Conservation (phyloP, 2,113 vertebrate genomes). For the Gymnobelideus leadbeateri region DNA sequence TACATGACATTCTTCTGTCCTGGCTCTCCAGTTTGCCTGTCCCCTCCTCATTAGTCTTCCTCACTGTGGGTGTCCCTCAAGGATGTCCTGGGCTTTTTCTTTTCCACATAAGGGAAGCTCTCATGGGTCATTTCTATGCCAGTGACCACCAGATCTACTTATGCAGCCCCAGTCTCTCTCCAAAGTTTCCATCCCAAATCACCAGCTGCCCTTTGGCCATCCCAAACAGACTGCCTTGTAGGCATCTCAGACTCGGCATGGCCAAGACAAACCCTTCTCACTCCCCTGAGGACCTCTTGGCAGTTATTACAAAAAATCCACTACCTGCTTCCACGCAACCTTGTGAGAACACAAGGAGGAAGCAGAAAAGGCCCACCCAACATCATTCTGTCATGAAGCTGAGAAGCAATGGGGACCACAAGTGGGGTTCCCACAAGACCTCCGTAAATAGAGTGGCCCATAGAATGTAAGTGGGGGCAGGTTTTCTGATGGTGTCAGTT, state of each 20-base stretch:
- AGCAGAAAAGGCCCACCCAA: background rate
- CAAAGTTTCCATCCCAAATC: background rate
- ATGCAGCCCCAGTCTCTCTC: background rate
- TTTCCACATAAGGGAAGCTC: no score
- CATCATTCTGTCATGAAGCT: background rate
- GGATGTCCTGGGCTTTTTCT: no score
- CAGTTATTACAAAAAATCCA: background rate
- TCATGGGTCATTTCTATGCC: background rate
- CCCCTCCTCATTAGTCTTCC: no score
- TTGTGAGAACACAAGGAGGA: background rate
- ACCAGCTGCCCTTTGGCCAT: background rate
- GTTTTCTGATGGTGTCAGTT: background rate
- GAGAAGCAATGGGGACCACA: background rate
- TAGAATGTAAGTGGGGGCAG: background rate
- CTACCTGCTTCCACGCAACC: background rate
- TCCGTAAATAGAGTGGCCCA: background rate
- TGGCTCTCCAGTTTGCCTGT: no score
- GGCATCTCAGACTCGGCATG: background rate
- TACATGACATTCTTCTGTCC: no score
- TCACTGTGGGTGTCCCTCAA: no score
- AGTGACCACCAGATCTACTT: background rate
- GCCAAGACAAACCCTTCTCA: background rate
- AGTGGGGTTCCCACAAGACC: background rate
- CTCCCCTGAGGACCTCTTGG: background rate
- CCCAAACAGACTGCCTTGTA: background rate